Evolutionary conservation across 1,140 invertebrate genomes (phyloP).

Genomic region (Hylaeus volcanicus): DNA sequence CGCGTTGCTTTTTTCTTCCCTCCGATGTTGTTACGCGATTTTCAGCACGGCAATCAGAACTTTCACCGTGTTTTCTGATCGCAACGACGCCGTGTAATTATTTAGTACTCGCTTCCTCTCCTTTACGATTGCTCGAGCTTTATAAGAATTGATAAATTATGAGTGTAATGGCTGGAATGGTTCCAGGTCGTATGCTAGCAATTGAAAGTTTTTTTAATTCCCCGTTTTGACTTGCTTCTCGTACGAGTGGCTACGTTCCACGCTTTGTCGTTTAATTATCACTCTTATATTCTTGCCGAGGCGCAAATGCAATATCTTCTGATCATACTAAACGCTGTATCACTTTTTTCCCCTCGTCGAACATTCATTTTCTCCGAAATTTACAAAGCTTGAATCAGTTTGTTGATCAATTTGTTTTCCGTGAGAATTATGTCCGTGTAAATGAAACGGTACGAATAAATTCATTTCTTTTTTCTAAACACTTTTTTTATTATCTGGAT

Average conservation of each 20-base stretch:
- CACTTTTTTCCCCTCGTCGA: too few species aligned
- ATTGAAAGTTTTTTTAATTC: constrained; percentile 19
- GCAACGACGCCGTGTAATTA: not conserved
- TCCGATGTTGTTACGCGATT: not conserved
- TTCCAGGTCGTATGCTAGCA: not conserved
- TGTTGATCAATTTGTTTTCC: too few species aligned
- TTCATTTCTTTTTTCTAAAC: too few species aligned
- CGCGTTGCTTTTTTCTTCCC: constrained; percentile 1
- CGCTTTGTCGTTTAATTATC: not conserved
- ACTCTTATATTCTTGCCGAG: not conserved
- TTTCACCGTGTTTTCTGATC: not conserved
- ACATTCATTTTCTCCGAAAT: too few species aligned
- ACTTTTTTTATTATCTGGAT: too few species aligned
- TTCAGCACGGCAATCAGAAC: constrained; percentile 21
- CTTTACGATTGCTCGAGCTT: not conserved
- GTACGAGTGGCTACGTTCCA: not conserved
- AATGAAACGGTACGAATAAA: too few species aligned
- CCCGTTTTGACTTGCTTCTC: not conserved
- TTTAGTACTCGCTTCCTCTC: not conserved
- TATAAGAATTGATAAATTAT: constrained; percentile 19
- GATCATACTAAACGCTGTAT: not conserved
- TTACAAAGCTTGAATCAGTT: too few species aligned
- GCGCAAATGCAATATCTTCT: not conserved
- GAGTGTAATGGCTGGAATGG: not conserved
- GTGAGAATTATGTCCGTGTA: too few species aligned